These are phyloP conservation scores for Drosophila niveifrons DNA, from an alignment of 2,888 invertebrate species.

Conservation along the genomic window DNA sequence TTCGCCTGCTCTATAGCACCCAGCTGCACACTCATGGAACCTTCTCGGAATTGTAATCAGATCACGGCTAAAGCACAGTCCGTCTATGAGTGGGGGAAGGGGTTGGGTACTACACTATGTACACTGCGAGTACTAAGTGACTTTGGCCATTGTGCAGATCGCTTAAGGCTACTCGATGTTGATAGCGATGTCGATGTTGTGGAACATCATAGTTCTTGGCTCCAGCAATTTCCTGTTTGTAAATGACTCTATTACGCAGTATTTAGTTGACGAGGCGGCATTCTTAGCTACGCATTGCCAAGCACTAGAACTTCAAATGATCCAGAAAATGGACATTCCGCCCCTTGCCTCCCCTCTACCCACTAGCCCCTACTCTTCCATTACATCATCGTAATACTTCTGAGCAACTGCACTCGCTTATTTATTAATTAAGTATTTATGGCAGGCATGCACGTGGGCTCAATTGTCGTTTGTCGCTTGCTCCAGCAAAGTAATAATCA, in stretches of 20 bases:
- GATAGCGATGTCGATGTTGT: not conserved
- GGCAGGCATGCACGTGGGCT: constrained; percentile 5
- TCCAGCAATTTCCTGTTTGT: not conserved
- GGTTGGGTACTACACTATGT: not conserved
- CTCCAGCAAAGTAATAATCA: no score
- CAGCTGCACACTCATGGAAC: constrained; percentile 46
- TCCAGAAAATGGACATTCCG: not conserved
- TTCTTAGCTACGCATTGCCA: not conserved
- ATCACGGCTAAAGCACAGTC: constrained; percentile 59
- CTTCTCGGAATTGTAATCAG: constrained; percentile 71
- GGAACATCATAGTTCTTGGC: not conserved
- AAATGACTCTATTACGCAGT: not conserved
- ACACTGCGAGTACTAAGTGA: not conserved
- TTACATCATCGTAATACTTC: not conserved
- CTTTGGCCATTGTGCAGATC: constrained; percentile 12
- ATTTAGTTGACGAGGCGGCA: not conserved
- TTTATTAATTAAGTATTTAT: constrained; percentile 56
- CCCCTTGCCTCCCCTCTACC: not conserved
- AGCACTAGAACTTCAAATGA: constrained; percentile 26
- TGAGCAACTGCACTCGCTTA: constrained; percentile 34
- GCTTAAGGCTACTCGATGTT: not conserved
- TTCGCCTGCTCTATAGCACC: constrained; percentile 13
- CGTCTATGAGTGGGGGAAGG: not conserved
- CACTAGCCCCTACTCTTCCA: not conserved
- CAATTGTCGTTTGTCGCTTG: not conserved